A percentile compares a stretch with the other conserved stretches of the same genome.
Conservation (phyloP, 1,140 invertebrate genomes). For the Eurosta solidaginis region DNA sequence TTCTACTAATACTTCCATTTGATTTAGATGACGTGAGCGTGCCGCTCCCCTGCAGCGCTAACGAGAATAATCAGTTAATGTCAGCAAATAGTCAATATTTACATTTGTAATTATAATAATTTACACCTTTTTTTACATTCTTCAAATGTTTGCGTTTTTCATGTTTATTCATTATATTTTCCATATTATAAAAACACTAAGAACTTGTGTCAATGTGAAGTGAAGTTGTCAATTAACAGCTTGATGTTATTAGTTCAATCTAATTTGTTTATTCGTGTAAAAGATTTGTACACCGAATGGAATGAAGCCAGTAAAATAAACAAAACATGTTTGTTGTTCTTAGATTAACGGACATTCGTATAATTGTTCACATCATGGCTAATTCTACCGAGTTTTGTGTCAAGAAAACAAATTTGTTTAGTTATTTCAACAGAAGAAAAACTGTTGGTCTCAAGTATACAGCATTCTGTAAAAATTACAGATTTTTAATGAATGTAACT, state of each 20-base stretch:
- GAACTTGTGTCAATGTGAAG: background rate
- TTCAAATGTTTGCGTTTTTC: background rate
- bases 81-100: conserved; percentile 6
- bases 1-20: background rate
- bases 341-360: too few relatives aligned
- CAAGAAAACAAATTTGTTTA: too few relatives aligned
- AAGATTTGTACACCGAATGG: too few relatives aligned
- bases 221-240: background rate
- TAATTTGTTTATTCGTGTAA: background rate
- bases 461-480: too few relatives aligned
- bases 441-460: too few relatives aligned
- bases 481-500: too few relatives aligned
- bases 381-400: too few relatives aligned
- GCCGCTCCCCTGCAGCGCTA: background rate
- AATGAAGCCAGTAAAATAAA: too few relatives aligned
- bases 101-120: background rate
- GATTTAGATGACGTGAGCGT: background rate
- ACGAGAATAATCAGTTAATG: background rate
- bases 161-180: background rate
- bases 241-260: background rate
- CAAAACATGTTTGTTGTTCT: too few relatives aligned
- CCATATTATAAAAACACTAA: background rate
- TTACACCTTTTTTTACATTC: background rate
- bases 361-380: too few relatives aligned
- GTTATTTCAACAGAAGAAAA: too few relatives aligned